phyloP scores from a whole-genome alignment of 92 coral and sea anemone genomes.

The Diadumene lineata region DNA sequence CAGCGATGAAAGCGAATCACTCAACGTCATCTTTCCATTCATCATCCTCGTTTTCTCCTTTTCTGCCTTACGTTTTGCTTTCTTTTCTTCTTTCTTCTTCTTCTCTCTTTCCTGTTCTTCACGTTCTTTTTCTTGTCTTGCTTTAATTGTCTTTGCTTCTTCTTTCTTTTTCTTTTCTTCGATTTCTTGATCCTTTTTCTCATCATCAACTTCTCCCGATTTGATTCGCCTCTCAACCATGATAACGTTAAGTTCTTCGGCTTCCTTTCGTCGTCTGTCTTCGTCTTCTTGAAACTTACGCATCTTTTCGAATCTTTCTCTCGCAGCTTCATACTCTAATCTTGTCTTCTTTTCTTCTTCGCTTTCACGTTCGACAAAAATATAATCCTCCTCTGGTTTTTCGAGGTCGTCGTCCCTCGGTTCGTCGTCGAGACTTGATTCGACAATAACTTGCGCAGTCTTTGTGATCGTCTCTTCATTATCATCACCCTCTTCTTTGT shows the following conservation, averaged over 20 bases:
- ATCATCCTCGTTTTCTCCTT: slow-evolving; percentile 47
- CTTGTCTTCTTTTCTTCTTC: slow-evolving; percentile 11
- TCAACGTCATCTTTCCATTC: background rate
- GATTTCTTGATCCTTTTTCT: slow-evolving; percentile 35
- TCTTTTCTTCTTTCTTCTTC: slow-evolving; percentile 48
- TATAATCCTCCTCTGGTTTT: slow-evolving; percentile 8
- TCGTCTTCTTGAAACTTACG: slow-evolving; percentile 45
- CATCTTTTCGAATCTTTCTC: slow-evolving; percentile 22
- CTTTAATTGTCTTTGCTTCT: slow-evolving; percentile 49
- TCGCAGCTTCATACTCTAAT: slow-evolving; percentile 9
- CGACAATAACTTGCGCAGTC: slow-evolving; percentile 24
- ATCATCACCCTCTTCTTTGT: slow-evolving; percentile 3
- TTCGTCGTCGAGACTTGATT: slow-evolving; percentile 26
- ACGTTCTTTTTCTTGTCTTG: slow-evolving; percentile 43
- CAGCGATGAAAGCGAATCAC: slow-evolving; percentile 26
- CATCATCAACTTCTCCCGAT: slow-evolving; percentile 44
- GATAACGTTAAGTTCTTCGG: slow-evolving; percentile 21
- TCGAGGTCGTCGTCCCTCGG: slow-evolving; percentile 23
- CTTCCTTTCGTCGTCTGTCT: slow-evolving; percentile 19
- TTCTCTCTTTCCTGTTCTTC: slow-evolving; percentile 30
- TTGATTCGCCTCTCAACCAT: slow-evolving; percentile 25
- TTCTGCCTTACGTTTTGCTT: slow-evolving; percentile 34
- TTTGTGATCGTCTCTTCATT: slow-evolving; percentile 4
- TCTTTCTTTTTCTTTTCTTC: slow-evolving; percentile 42
- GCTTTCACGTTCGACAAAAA: slow-evolving; percentile 36